These are phyloP conservation scores for Varanus salvator DNA, from an alignment of 2,113 vertebrate species.

Conservation along the genomic window DNA sequence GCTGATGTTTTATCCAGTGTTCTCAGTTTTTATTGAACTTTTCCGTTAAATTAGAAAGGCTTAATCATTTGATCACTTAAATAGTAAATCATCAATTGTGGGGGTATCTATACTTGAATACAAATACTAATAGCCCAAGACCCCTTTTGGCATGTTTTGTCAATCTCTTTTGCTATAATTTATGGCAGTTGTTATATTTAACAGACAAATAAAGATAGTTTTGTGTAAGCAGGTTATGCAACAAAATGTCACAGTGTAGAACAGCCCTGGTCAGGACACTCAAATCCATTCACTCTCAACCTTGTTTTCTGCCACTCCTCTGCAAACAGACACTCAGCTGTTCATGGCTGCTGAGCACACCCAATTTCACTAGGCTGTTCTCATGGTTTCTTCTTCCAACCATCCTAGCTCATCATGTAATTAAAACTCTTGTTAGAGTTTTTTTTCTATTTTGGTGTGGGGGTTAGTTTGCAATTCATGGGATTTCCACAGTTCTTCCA, in stretches of 20 bases:
- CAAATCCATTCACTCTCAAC: neutral
- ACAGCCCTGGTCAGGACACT: neutral
- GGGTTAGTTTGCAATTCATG: neutral
- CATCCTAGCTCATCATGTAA: neutral
- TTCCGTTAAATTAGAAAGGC: neutral
- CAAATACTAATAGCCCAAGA: too few relatives aligned
- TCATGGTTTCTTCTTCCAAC: neutral
- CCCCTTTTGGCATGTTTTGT: neutral
- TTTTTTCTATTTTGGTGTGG: neutral
- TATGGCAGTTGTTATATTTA: neutral
- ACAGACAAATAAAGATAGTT: neutral
- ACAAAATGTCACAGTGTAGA: too few relatives aligned
- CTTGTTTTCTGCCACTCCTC: neutral
- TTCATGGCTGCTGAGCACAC: neutral
- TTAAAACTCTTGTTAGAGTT: neutral
- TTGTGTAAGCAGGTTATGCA: neutral
- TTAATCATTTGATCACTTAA: constrained; percentile 11
- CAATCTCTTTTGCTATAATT: constrained; percentile 26
- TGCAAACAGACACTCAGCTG: neutral
- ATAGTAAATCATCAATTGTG: neutral
- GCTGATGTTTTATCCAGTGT: neutral
- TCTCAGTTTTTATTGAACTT: neutral
- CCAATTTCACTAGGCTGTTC: neutral
- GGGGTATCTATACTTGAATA: neutral
- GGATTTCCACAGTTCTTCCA: neutral